phyloP scores from a whole-genome alignment of 2,113 vertebrate genomes.

The Falcunculus frontatus region DNA sequence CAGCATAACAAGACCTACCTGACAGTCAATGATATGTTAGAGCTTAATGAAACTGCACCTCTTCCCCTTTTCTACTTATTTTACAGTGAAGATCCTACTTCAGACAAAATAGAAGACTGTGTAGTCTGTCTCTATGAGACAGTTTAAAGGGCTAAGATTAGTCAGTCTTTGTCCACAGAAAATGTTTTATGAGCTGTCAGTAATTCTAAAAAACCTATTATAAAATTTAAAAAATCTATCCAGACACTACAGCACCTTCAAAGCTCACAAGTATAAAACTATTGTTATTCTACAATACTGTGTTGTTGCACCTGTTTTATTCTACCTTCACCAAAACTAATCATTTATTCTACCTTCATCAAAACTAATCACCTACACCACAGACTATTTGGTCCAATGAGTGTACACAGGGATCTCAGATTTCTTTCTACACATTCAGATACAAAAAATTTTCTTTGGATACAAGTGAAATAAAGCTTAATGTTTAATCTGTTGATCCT shows the following conservation, averaged over 20 bases:
- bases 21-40: slow-evolving; percentile 73
- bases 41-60: slow-evolving; percentile 65
- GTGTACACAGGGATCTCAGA: not conserved
- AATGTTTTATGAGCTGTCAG: not conserved
- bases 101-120: slow-evolving; percentile 13
- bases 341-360: not conserved
- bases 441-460: not conserved
- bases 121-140: not conserved
- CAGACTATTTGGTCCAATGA: not conserved
- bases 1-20: slow-evolving; percentile 80
- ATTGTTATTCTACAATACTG: not conserved
- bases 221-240: not conserved
- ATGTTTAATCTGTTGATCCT: not conserved
- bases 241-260: not conserved
- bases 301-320: not conserved
- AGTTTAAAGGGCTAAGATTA: not conserved
- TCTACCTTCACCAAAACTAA: not conserved
- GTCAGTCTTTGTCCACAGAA: not conserved
- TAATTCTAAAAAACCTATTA: not conserved
- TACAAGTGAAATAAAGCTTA: not conserved
- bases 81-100: slow-evolving; percentile 25
- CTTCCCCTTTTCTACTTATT: slow-evolving; percentile 50
- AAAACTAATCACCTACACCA: not conserved
- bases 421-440: not conserved
- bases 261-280: not conserved